Evolutionary conservation across 2,113 vertebrate species (phyloP), one percentile per base, ranked within the genome.

Genomic region (Calidris pugnax): DNA sequence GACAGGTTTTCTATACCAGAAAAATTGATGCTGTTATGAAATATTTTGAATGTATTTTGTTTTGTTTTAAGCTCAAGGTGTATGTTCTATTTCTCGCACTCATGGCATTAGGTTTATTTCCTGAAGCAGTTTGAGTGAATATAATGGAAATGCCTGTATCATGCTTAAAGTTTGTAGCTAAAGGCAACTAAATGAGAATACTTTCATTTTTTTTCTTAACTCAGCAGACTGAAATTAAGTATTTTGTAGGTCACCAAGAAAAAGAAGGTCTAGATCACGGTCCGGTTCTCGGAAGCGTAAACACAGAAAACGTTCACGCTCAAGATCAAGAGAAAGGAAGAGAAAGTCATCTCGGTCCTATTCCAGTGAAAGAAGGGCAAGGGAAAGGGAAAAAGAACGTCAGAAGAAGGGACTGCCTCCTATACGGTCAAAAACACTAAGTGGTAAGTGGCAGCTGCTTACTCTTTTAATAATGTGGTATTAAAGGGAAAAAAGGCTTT

Each of bases 381-480:
- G 99, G 76, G 99, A 99, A 73, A 98, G 99, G 62, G 99, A 99
- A 90, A 99, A 99, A 90, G 99, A 99, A 77, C 97, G 99, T 4
- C 99, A 99, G 97, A 99, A 99, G 97, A 99, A 99, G 89, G 99
- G 99, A 14, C 97, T 99, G 48, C 99, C 99, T 90, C 99, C 99
- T 16, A 98, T 99, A 85, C 97, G 99, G 66, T 99, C 99, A 35
- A 99, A 99, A 97, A 99, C 99, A 76, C 97, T 99, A 15, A 99
- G 99, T 71, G 99, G 99, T 99, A 93, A 95, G 97, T 96, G 60
- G 41, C 15, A 39, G 7, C 60, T 85, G 16, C 6, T 50, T 72
- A 10, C 16, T n/a, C 15, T 67, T 88, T 78, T n/a, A 73, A n/a
- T 48, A 43, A n/a, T 12, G 6, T 26, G 59, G 32, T 17, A 19